phyloP scores from a whole-genome alignment of 1,140 invertebrate species.

The Helicoverpa zea region DNA sequence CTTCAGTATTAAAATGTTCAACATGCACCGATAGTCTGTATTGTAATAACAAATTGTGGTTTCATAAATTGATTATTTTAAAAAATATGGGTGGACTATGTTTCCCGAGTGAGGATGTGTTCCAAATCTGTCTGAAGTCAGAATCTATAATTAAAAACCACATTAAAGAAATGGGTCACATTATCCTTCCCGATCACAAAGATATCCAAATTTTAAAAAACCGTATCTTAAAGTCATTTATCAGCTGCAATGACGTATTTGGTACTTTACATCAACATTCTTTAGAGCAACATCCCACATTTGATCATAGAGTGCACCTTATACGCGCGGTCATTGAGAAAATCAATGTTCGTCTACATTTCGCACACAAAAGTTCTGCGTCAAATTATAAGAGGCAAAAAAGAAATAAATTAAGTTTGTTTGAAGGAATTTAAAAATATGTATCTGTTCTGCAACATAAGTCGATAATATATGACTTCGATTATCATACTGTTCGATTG shows the following conservation, averaged over 20 bases:
- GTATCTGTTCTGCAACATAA: background rate
- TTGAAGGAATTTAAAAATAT: slow-evolving; percentile 42
- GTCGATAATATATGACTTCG: slow-evolving; percentile 7
- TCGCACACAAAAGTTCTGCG: slow-evolving; percentile 1
- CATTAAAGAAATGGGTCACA: slow-evolving; percentile 46
- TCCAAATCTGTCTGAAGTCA: slow-evolving; percentile 38
- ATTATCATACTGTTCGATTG: background rate
- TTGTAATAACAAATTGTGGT: slow-evolving; percentile 44
- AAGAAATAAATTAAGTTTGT: slow-evolving; percentile 48
- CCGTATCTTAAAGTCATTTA: slow-evolving; percentile 41
- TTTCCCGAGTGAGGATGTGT: slow-evolving; percentile 38
- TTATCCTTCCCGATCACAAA: slow-evolving; percentile 38
- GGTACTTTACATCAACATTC: slow-evolving; percentile 39
- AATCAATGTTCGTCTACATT: slow-evolving; percentile 41
- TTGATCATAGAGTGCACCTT: slow-evolving; percentile 31
- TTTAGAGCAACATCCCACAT: slow-evolving; percentile 24
- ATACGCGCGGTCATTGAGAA: slow-evolving; percentile 39
- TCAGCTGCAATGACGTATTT: slow-evolving; percentile 33
- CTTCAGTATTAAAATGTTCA: slow-evolving; percentile 46
- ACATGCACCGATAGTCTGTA: slow-evolving; percentile 42
- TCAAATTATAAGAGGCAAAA: slow-evolving; percentile 39
- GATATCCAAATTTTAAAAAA: slow-evolving; percentile 34
- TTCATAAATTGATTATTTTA: slow-evolving; percentile 53
- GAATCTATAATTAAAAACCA: slow-evolving; percentile 44
- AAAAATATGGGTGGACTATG: slow-evolving; percentile 52